Percentiles rank a stretch among this genome's conserved stretches.
These are phyloP conservation scores for Chaunax sp. DNA, from an alignment of 2,797 vertebrate species.

Conservation along the genomic window DNA sequence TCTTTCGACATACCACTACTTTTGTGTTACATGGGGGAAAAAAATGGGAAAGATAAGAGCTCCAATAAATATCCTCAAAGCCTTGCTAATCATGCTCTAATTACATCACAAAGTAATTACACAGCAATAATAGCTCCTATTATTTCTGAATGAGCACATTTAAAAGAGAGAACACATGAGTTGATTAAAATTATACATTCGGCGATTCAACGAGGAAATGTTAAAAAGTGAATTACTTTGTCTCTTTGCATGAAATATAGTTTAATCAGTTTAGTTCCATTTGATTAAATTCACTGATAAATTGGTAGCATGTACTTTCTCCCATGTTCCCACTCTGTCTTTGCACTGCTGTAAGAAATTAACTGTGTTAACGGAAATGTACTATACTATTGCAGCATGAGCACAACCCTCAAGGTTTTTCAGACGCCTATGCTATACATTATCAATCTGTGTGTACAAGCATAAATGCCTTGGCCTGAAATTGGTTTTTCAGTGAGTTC, in stretches of 20 bases:
- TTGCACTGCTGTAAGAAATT: constrained; percentile 30
- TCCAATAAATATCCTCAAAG: constrained; percentile 66
- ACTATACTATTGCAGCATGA: constrained; percentile 7
- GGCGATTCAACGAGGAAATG: constrained; percentile 70
- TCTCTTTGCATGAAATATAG: constrained; percentile 63
- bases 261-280: constrained; percentile 73
- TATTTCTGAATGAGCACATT: constrained; percentile 71
- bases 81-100: constrained; percentile 74
- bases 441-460: constrained; percentile 28
- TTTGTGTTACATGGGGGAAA: constrained; percentile 27
- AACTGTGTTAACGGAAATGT: constrained; percentile 25
- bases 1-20: constrained; percentile 18
- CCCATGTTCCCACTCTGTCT: constrained; percentile 49
- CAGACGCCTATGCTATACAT: constrained; percentile 11
- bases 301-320: constrained; percentile 40
- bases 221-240: constrained; percentile 71
- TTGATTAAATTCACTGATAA: constrained; percentile 72
- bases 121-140: constrained; percentile 75
- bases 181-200: constrained; percentile 80
- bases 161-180: constrained; percentile 73
- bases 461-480: constrained; percentile 18
- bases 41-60: constrained; percentile 22
- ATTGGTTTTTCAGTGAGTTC: constrained; percentile 31
- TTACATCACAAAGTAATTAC: constrained; percentile 80
- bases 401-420: constrained; percentile 19